phyloP scores from a whole-genome alignment of 2,888 invertebrate species.

The Lithophane leautieri region DNA sequence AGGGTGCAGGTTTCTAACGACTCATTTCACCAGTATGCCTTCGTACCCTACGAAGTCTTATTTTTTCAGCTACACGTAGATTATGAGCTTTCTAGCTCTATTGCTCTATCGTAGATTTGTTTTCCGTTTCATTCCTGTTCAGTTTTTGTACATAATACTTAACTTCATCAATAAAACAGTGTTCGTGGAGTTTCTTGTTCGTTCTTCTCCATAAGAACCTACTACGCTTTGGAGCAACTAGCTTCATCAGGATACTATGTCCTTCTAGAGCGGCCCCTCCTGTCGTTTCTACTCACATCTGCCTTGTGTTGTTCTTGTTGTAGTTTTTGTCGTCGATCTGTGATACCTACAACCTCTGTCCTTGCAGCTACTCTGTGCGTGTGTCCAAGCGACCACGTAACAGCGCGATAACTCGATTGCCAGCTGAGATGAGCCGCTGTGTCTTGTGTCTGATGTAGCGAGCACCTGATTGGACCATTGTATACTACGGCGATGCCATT shows the following conservation, averaged over 20 bases:
- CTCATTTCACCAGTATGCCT: background rate
- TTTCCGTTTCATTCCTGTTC: background rate
- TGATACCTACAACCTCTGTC: constrained; percentile 31
- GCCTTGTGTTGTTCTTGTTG: too few relatives aligned
- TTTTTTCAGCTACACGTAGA: background rate
- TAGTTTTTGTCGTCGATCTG: background rate
- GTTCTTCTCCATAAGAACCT: background rate
- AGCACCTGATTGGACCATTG: constrained; percentile 68
- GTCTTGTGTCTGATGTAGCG: constrained; percentile 49
- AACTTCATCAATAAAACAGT: background rate
- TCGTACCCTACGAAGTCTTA: too few relatives aligned
- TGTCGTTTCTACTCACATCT: too few relatives aligned
- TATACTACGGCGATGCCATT: constrained; percentile 38
- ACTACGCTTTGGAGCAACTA: background rate
- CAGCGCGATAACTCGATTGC: constrained; percentile 75
- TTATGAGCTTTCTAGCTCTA: background rate
- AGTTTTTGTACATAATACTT: background rate
- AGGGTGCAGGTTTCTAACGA: too few relatives aligned
- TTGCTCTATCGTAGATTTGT: background rate
- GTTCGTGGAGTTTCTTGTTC: background rate
- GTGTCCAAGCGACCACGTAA: constrained; percentile 61
- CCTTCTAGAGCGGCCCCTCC: too few relatives aligned
- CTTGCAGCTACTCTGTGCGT: constrained; percentile 28
- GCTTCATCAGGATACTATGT: background rate
- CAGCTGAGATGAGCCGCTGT: constrained; percentile 71